Evolutionary conservation across 2,888 invertebrate genomes (phyloP), one percentile per base, ranked within the genome.

Genomic region (Xylota sylvarum): DNA sequence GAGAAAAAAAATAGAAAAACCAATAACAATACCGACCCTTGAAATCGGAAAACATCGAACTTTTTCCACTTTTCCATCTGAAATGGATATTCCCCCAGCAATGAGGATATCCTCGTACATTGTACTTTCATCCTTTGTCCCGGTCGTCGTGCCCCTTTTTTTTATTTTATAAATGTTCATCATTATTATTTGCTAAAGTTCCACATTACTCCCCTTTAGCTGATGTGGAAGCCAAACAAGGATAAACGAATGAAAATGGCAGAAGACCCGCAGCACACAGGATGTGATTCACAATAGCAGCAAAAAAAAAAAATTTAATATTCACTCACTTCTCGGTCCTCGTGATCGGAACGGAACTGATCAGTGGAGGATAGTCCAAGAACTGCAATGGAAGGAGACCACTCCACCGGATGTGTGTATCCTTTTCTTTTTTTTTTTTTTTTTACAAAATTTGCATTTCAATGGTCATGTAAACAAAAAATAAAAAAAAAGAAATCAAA

Each of bases 231-330:
- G 6, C n/a, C 40, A 55, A 55, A 10, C 67, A 62, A 62, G 69
- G 76, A 76, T 23, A 50, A 64, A 17, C 32, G 64, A 64, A 77
- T 58, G 35, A 58, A 65, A 65, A 77, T 67, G 50, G 27, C 32
- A 56, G 12, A 58, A 19, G 40, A 46, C 70, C 70, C 19, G 23
- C 48, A 65, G 77, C 32, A 14, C 43, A 37, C 30, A 64, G 62
- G 64, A 69, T 64, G 73, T 84, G 79, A 80, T 80, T 84, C 62
- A 74, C 79, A 84, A 84, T 80, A 74, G 69, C 64, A 84, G 74
- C n/a, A n/a, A n/a, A n/a, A n/a, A n/a, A n/a, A n/a, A n/a, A n/a
- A n/a, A n/a, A 80, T 74, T 69, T 69, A 84, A 84, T 80, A 84
- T 79, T 84, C 83, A 84, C 72, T 65, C 72, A 58, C 37, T 35